Conservation (phyloP, 2,113 vertebrate genomes). For the Choloepus hoffmanni region DNA sequence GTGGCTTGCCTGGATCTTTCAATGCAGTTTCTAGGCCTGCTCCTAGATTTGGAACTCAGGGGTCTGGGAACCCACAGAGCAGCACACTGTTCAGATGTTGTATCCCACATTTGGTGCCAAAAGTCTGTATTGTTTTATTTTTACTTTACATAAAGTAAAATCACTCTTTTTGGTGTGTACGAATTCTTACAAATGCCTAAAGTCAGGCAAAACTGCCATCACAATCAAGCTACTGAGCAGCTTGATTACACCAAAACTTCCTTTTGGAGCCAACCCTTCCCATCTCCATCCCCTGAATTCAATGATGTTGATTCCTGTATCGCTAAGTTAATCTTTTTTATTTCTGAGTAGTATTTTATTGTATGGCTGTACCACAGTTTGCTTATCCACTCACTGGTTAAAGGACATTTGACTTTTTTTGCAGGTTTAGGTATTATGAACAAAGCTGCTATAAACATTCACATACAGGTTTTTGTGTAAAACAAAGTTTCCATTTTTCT, state of each 20-base stretch:
- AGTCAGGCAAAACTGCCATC: background rate
- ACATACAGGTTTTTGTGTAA: background rate
- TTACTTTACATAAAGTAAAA: constrained; percentile 16
- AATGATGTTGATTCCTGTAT: background rate
- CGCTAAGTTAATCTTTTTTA: background rate
- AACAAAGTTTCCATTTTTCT: background rate
- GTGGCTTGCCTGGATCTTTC: too few species aligned
- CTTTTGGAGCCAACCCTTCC: background rate
- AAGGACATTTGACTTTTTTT: background rate
- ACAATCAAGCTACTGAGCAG: background rate
- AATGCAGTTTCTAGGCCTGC: too few species aligned
- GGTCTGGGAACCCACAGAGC: too few species aligned
- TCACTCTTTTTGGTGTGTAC: background rate
- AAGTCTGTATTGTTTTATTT: background rate
- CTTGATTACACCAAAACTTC: background rate
- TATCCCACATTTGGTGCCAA: too few species aligned
- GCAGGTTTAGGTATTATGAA: background rate
- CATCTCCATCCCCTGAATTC: background rate
- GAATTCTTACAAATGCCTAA: background rate
- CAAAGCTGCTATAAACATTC: background rate
- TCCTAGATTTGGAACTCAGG: too few species aligned
- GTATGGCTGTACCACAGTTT: background rate
- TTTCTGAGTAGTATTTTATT: background rate
- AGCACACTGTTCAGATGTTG: too few species aligned
- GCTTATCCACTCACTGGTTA: background rate